phyloP scores from a whole-genome alignment of 2,797 vertebrate genomes.

The Potorous gilbertii region DNA sequence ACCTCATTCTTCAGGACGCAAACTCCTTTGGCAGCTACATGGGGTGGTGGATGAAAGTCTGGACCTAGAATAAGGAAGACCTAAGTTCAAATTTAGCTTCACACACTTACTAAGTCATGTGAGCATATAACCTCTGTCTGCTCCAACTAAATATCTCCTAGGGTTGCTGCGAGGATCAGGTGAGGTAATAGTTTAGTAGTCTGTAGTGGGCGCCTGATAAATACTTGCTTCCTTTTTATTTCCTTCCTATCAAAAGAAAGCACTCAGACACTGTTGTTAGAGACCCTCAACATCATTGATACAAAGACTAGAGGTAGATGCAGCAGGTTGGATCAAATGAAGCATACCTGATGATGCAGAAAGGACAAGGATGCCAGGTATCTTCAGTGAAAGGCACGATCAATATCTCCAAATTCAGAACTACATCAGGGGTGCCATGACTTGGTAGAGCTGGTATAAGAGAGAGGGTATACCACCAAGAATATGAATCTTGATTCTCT shows the following conservation, averaged over 20 bases:
- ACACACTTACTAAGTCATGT: not conserved
- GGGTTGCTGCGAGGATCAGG: not conserved
- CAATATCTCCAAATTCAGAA: not conserved
- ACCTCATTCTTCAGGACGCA: not conserved
- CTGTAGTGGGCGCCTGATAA: not conserved
- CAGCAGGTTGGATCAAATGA: not conserved
- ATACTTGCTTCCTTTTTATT: not conserved
- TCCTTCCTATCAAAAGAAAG: not conserved
- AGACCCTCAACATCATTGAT: not conserved
- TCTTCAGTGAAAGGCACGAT: not conserved
- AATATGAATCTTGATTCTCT: not conserved
- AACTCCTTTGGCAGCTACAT: not conserved
- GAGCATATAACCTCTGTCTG: not conserved
- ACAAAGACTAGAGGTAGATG: not conserved
- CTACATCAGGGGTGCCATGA: not conserved
- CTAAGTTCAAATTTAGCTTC: not conserved
- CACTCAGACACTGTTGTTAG: not conserved
- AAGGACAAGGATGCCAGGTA: not conserved
- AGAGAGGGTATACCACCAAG: not conserved
- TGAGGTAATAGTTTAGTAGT: not conserved
- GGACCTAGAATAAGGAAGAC: not conserved
- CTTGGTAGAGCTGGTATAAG: not conserved
- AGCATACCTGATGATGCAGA: not conserved
- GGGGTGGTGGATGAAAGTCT: not conserved
- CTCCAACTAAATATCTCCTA: not conserved